phyloP scores from a whole-genome alignment of 1,140 invertebrate genomes.

The Sitophilus oryzae region DNA sequence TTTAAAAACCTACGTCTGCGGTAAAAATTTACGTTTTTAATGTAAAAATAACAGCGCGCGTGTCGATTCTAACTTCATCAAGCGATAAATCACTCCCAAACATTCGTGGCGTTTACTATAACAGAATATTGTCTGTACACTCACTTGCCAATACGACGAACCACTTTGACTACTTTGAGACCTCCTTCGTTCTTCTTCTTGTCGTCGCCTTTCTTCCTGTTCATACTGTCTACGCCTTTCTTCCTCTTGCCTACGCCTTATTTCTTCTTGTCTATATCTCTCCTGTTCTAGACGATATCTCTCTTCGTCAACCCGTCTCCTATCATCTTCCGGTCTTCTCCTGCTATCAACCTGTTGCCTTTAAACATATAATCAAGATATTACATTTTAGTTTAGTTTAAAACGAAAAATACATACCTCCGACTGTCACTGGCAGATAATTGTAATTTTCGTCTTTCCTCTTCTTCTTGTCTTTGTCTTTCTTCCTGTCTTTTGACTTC shows the following conservation, averaged over 20 bases:
- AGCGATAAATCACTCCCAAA: no score
- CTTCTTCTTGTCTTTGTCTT: conserved; percentile 6
- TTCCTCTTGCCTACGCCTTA: conserved; percentile 11
- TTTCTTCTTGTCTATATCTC: conserved; percentile 6
- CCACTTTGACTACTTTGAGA: conserved; percentile 9
- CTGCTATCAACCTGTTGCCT: conserved; percentile 12
- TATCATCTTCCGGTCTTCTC: conserved; percentile 14
- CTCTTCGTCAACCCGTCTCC: background rate
- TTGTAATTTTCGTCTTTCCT: conserved; percentile 2
- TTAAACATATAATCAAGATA: background rate
- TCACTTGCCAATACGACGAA: background rate
- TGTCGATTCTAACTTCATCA: no score
- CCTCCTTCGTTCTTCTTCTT: conserved; percentile 19
- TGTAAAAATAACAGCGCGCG: no score
- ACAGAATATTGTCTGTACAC: background rate
- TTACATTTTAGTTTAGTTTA: no score
- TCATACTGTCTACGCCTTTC: conserved; percentile 18
- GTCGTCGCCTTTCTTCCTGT: conserved; percentile 7
- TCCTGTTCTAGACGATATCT: conserved; percentile 3
- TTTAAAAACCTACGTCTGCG: no score
- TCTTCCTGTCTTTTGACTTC: conserved; percentile 12
- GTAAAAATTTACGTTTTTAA: no score
- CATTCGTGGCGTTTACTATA: background rate
- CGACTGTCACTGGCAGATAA: background rate
- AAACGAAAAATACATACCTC: background rate